Evolutionary conservation across 2,113 vertebrate species (phyloP).

Genomic region (Notothenia coriiceps): DNA sequence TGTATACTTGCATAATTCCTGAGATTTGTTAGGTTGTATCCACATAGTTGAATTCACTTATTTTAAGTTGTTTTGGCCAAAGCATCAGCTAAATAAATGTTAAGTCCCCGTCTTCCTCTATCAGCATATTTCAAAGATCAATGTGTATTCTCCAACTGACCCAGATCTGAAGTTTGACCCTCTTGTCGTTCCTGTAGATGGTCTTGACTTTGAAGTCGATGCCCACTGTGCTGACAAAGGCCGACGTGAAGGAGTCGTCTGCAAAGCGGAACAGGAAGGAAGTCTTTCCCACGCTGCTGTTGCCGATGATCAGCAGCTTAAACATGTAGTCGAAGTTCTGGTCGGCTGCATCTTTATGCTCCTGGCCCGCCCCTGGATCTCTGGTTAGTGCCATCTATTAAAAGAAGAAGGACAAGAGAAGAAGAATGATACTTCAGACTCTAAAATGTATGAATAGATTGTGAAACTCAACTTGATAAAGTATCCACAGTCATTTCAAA

Average conservation of each 20-base stretch:
- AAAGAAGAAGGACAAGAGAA: background rate
- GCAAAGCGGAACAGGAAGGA: constrained; percentile 93
- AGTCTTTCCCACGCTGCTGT: constrained; percentile 93
- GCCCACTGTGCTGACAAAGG: constrained; percentile 93
- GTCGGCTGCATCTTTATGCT: constrained; percentile 87
- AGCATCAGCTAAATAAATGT: background rate
- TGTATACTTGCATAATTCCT: background rate
- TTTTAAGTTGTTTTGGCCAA: background rate
- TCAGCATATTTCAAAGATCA: background rate
- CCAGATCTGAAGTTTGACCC: constrained; percentile 95
- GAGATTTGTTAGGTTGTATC: too few relatives aligned
- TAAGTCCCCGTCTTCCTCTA: background rate
- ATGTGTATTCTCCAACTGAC: constrained; percentile 73
- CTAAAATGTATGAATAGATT: background rate
- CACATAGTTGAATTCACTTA: background rate
- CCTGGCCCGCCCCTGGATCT: constrained; percentile 73
- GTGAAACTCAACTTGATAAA: background rate
- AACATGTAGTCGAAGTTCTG: constrained; percentile 97
- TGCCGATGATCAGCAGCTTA: constrained; percentile 91
- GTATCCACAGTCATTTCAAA: background rate
- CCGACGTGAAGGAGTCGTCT: constrained; percentile 91
- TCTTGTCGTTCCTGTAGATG: constrained; percentile 89
- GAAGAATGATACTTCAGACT: background rate
- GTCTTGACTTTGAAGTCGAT: constrained; percentile 97
- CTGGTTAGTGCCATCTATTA: constrained; percentile 87